Evolutionary conservation across 2,888 invertebrate species (phyloP), one percentile per base, ranked within the genome.

Genomic region (Cephus pygmeus): DNA sequence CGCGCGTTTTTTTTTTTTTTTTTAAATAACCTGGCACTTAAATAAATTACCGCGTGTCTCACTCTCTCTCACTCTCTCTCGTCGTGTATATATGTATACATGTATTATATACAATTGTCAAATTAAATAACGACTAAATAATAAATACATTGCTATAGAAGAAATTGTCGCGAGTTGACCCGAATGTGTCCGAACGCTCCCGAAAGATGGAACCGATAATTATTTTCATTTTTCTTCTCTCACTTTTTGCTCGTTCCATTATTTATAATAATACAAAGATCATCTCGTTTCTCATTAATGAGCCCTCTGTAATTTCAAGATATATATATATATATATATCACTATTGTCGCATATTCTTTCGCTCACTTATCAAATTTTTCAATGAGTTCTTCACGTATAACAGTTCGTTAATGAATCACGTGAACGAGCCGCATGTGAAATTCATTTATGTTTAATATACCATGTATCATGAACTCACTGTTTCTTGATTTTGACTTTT

Each of bases 11-110:
- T 35, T 33, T 71, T 71, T 71, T 33, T 35, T 33, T 36, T 40
- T 56, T 56, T 9, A 23, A 23, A 56, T 40, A 56, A 56, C 9
- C 35, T 35, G 74, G 74, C 35, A 74, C 74, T 35, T 74, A 35
- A 77, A 77, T 79, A 77, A 79, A 75, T 76, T 34, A 76, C 31
- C 33, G 9, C 15, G 12, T 69, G 75, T 74, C 56, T 56, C 56
- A 9, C 56, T 78, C 82, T 80, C 79, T 84, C 78, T 86, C 81
- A 83, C 79, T 82, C 79, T 84, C 76, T 83, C 80, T 76, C 56
- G 56, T 23, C 73, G 34, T 15, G n/a, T 75, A 15, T 73, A 73
- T 36, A 34, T 68, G 31, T 40, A 40, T 40, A 36, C 34, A 30
- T 73, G 36, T 78, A n/a, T 69, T 77, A 79, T 79, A 69, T 79